phyloP scores from a whole-genome alignment of 2,797 vertebrate genomes.

The Vultur gryphus region DNA sequence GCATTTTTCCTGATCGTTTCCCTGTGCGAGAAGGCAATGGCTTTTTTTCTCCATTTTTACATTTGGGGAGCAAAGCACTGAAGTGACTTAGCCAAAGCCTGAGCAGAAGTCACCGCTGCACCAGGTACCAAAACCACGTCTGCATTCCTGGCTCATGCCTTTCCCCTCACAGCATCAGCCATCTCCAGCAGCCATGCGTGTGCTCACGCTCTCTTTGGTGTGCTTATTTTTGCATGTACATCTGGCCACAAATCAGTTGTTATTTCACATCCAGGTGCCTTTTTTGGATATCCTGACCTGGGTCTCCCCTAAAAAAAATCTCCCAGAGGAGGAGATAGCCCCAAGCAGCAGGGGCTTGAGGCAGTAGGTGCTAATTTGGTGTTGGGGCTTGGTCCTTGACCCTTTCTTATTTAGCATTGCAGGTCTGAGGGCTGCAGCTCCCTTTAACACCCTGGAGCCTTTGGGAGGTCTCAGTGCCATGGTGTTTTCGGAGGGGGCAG shows the following conservation, averaged over 20 bases:
- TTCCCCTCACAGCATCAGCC: fast-evolving
- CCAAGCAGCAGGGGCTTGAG: not conserved
- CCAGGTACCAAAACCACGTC: fast-evolving
- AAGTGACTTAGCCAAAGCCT: not conserved
- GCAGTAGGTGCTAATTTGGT: not conserved
- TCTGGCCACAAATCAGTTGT: not conserved
- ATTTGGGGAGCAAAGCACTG: not conserved
- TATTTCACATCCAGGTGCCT: not conserved
- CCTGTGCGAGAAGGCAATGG: not conserved
- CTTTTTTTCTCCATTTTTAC: not conserved
- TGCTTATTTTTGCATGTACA: not conserved
- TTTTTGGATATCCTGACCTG: not conserved
- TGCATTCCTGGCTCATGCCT: not conserved
- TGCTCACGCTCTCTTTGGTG: fast-evolving
- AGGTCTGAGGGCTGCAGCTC: not conserved
- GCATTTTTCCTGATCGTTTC: not conserved
- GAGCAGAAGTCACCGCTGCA: not conserved
- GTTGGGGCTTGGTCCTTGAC: not conserved
- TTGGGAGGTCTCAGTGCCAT: fast-evolving
- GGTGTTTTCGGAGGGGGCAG: not conserved
- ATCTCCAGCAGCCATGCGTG: fast-evolving
- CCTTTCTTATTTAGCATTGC: not conserved
- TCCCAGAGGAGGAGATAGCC: not conserved
- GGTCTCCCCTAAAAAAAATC: not conserved
- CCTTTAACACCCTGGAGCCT: not conserved